Evolutionary conservation across 1,140 invertebrate genomes (phyloP).

Genomic region (Tetraneura akinire): DNA sequence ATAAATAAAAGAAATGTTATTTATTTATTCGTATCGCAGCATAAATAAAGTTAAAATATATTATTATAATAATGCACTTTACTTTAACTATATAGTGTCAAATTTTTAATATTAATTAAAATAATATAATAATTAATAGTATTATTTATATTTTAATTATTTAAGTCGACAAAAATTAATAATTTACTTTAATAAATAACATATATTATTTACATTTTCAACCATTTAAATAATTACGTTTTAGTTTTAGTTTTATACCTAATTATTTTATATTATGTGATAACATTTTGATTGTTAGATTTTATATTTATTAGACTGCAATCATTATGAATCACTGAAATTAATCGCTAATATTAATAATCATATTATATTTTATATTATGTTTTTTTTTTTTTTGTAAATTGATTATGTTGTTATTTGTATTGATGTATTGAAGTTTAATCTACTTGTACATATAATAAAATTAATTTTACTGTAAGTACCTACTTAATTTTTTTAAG

Average conservation of each 20-base stretch:
- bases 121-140: not conserved
- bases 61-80: not conserved
- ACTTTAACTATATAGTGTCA: not conserved
- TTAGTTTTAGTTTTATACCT: no score
- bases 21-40: no score
- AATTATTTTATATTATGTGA: not conserved
- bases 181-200: not conserved
- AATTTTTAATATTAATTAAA: not conserved
- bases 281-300: conserved; percentile 34
- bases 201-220: not conserved
- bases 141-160: not conserved
- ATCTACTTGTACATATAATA: no score
- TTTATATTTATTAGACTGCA: conserved; percentile 12
- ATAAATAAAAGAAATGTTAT: not conserved
- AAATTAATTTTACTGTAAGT: no score
- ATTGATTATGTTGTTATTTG: not conserved
- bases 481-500: no score
- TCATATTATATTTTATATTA: not conserved
- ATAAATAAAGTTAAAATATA: no score
- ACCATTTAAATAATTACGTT: not conserved
- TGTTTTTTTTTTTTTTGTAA: not conserved
- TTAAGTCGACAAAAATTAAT: not conserved
- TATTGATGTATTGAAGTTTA: not conserved
- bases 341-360: not conserved
- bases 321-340: conserved; percentile 16